phyloP scores from a whole-genome alignment of 1,140 invertebrate genomes.

The Drosophila melanogaster region DNA sequence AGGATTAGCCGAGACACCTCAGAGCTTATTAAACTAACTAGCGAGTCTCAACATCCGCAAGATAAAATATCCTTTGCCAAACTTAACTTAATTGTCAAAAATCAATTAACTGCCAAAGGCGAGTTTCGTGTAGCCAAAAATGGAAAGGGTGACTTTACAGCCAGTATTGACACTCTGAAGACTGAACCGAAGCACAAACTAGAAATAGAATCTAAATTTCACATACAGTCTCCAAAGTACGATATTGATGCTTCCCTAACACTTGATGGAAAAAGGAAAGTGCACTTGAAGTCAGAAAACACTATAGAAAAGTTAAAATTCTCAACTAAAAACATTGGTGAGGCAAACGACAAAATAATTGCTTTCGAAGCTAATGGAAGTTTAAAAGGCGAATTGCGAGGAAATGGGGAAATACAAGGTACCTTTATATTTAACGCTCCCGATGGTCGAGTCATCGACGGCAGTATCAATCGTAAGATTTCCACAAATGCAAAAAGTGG shows the following conservation, averaged over 20 bases:
- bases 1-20: constrained; percentile 43
- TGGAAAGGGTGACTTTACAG: constrained; percentile 86
- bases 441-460: constrained; percentile 59
- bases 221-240: constrained; percentile 86
- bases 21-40: constrained; percentile 58
- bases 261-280: constrained; percentile 89
- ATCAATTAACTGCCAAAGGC: constrained; percentile 86
- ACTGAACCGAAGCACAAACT: constrained; percentile 86
- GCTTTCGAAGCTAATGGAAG: constrained; percentile 85
- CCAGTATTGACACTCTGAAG: constrained; percentile 86
- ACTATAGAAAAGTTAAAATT: constrained; percentile 86
- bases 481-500: constrained; percentile 74
- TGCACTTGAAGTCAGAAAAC: constrained; percentile 86
- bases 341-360: constrained; percentile 85
- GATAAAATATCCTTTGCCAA: constrained; percentile 84
- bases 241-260: constrained; percentile 87
- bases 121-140: constrained; percentile 86
- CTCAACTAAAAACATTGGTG: constrained; percentile 86
- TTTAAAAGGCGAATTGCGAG: constrained; percentile 85
- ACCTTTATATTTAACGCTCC: constrained; percentile 67
- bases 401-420: constrained; percentile 84
- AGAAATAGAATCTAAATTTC: constrained; percentile 87
- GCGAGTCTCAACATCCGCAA: constrained; percentile 68
- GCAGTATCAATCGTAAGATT: constrained; percentile 76
- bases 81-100: constrained; percentile 86